Conservation (phyloP, 2,888 invertebrate genomes). For the Orthosia incerta region DNA sequence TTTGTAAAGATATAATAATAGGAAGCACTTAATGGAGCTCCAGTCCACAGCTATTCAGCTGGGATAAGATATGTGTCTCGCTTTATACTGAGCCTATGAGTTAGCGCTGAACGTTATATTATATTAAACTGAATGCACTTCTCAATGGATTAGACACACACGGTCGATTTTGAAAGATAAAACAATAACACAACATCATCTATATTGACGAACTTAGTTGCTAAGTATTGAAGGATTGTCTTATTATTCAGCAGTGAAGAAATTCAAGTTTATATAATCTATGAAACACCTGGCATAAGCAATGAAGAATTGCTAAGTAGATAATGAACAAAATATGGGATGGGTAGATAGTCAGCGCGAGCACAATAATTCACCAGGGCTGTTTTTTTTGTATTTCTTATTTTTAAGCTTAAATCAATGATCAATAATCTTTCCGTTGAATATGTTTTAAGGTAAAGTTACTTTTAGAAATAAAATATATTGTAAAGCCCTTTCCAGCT, state of each 20-base stretch:
- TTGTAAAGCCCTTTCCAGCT: no score
- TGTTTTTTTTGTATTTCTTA: background rate
- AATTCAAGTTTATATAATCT: background rate
- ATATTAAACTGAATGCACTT: constrained; percentile 1
- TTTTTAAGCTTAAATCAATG: background rate
- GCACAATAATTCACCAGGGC: background rate
- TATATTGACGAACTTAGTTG: no score
- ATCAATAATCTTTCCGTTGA: no score
- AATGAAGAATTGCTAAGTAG: background rate
- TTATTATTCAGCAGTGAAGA: background rate
- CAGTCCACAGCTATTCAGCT: constrained; percentile 20
- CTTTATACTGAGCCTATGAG: constrained; percentile 19
- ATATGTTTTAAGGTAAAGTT: no score
- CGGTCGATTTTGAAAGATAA: background rate
- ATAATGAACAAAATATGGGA: background rate
- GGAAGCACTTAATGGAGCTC: constrained; percentile 56
- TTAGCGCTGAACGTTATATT: constrained; percentile 2
- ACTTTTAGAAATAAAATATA: no score
- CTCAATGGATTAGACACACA: background rate
- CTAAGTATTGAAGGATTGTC: background rate
- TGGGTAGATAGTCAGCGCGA: background rate
- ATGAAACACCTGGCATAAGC: background rate
- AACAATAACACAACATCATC: background rate
- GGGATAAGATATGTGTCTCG: constrained; percentile 28
- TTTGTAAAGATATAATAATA: constrained; percentile 63